Evolutionary conservation across 2,113 vertebrate genomes (phyloP).

Genomic region (Sander lucioperca): DNA sequence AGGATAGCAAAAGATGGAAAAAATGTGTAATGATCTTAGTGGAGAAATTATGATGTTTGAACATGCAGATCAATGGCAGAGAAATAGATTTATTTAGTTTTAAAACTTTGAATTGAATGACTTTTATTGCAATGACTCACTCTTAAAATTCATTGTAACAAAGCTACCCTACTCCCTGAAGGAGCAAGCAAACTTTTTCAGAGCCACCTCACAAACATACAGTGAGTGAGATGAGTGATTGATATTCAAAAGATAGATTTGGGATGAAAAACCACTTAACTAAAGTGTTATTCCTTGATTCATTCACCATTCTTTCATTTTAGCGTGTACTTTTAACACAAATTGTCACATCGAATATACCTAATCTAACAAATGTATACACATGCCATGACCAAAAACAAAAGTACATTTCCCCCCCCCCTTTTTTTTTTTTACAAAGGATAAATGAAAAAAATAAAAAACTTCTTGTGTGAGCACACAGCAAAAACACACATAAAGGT

Average conservation of each 20-base stretch:
- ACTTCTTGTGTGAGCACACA: background rate
- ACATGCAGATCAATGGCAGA: background rate
- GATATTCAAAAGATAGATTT: background rate
- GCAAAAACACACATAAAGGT: background rate
- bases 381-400: background rate
- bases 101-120: background rate
- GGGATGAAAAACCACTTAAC: background rate
- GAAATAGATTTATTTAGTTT: too few relatives aligned
- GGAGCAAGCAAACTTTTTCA: too few relatives aligned
- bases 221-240: background rate
- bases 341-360: background rate
- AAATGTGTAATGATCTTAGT: background rate
- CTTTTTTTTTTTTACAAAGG: background rate
- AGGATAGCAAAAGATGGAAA: background rate
- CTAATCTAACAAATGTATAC: background rate
- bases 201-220: too few relatives aligned
- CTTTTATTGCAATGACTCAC: background rate
- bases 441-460: background rate
- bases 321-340: background rate
- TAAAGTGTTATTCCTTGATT: background rate
- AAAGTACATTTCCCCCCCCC: rapidly evolving
- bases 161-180: background rate
- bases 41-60: background rate
- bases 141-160: background rate
- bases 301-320: background rate